These are phyloP conservation scores for Beroe forskalii DNA, from an alignment of 37 sponge, comb jelly and placozoan genomes.

Conservation along the genomic window DNA sequence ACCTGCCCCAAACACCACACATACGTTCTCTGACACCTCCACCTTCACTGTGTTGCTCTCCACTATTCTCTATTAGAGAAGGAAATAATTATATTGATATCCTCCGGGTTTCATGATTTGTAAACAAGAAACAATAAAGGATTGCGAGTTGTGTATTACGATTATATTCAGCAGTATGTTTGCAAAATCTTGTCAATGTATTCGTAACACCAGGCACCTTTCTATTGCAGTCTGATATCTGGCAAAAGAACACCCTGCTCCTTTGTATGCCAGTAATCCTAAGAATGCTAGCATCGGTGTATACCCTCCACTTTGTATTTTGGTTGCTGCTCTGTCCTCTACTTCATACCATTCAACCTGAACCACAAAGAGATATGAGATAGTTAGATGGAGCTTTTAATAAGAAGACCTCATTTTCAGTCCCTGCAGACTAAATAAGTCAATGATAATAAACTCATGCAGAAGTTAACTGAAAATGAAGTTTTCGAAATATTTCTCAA, in stretches of 20 bases:
- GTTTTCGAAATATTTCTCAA: too few relatives aligned
- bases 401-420: too few relatives aligned
- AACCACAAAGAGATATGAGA: neutral
- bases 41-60: neutral
- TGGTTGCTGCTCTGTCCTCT: neutral
- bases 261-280: neutral
- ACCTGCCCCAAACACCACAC: neutral
- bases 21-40: neutral
- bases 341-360: constrained; percentile 18
- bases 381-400: too few relatives aligned
- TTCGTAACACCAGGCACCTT: neutral
- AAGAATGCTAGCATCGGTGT: neutral
- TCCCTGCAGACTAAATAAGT: too few relatives aligned
- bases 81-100: too few relatives aligned
- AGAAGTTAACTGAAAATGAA: too few relatives aligned
- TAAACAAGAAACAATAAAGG: too few relatives aligned
- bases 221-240: neutral
- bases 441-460: too few relatives aligned
- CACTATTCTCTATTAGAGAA: neutral
- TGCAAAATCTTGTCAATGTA: too few relatives aligned
- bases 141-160: too few relatives aligned
- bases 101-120: too few relatives aligned
- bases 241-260: constrained; percentile 1
- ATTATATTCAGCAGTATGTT: too few relatives aligned
- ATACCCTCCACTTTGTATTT: neutral